phyloP scores from a whole-genome alignment of 2,888 invertebrate genomes.

The Altica lythri region DNA sequence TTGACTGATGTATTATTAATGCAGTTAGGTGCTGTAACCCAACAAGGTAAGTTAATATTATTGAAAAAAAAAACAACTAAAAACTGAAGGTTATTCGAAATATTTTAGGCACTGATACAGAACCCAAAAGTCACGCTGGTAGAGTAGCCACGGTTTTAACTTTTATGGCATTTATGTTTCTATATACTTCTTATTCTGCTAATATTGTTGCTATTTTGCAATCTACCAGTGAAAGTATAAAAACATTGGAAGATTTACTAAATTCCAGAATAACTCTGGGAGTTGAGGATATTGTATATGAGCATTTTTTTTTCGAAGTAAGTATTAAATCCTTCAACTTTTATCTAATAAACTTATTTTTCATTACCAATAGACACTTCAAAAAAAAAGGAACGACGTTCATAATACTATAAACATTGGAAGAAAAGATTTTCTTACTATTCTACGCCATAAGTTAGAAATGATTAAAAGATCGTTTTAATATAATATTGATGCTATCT shows the following conservation, averaged over 20 bases:
- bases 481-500: too few relatives aligned
- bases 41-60: constrained; percentile 59
- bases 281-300: constrained; percentile 63
- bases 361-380: too few relatives aligned
- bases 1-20: constrained; percentile 51
- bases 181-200: constrained; percentile 70
- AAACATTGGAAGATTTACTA: constrained; percentile 61
- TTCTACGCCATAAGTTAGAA: too few relatives aligned
- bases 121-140: constrained; percentile 58
- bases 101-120: constrained; percentile 45
- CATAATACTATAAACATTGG: too few relatives aligned
- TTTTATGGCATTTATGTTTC: constrained; percentile 58
- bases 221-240: constrained; percentile 65
- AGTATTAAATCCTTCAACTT: too few relatives aligned
- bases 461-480: too few relatives aligned
- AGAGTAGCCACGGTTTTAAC: constrained; percentile 51
- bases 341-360: too few relatives aligned
- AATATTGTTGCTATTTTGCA: constrained; percentile 71
- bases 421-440: too few relatives aligned
- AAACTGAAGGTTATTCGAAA: not conserved
- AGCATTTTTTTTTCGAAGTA: constrained; percentile 68
- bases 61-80: too few relatives aligned
- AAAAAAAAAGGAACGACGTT: too few relatives aligned
- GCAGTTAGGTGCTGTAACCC: constrained; percentile 59
- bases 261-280: constrained; percentile 66